A percentile compares a stretch with the other conserved stretches of the same genome.
Conservation (phyloP, 2,113 vertebrate genomes). For the Serranochromis macrocephalus region DNA sequence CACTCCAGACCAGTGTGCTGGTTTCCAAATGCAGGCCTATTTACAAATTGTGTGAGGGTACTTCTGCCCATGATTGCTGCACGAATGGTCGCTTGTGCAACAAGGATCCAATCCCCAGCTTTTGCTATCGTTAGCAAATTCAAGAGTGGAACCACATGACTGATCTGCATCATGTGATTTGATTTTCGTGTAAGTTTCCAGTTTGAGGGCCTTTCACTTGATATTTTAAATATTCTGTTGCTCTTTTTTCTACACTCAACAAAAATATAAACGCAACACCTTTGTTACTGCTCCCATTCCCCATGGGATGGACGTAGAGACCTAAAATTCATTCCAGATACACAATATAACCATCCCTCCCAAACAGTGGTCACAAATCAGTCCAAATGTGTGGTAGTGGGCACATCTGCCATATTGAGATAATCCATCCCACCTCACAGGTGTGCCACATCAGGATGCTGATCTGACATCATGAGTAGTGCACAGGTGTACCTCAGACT, state of each 20-base stretch:
- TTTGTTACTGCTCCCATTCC: too few species aligned
- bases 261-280: too few species aligned
- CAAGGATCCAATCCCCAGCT: not conserved
- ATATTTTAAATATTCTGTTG: not conserved
- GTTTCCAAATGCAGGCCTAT: constrained; percentile 21
- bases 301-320: too few species aligned
- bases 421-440: too few species aligned
- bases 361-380: too few species aligned
- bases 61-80: not conserved
- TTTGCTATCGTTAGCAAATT: not conserved
- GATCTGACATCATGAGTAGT: too few species aligned
- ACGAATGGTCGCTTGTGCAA: not conserved
- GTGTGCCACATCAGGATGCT: too few species aligned
- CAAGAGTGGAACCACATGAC: not conserved
- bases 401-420: too few species aligned
- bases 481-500: too few species aligned
- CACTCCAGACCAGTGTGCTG: not conserved
- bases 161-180: not conserved
- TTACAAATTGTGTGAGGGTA: not conserved
- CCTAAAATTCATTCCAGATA: too few species aligned
- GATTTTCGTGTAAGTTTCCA: not conserved
- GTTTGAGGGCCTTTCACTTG: not conserved
- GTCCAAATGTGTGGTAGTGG: too few species aligned
- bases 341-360: too few species aligned
- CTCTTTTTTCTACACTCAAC: not conserved